Base-by-base conservation (phyloP, 2,113 vertebrate genomes). In the Psephotus haematonotus region DNA sequence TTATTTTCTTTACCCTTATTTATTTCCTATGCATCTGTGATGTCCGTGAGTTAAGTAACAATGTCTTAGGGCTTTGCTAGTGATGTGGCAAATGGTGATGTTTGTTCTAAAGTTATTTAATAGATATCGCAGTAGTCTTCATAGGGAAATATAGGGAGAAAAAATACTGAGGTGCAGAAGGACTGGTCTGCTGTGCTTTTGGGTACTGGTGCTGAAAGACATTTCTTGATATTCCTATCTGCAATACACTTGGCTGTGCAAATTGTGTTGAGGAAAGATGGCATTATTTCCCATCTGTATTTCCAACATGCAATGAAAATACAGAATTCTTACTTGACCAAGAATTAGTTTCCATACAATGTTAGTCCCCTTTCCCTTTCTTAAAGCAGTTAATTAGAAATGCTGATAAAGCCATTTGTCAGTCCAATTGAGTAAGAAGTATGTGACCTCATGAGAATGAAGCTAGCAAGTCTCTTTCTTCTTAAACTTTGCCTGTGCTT, bases 1-100 rank as follows among this genome's bases (percentile, higher is more conserved):
- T 91, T 9, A 57, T 94, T 95, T 92, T 81, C 82, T 86, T 94
- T 86, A 59, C 41, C 10, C 33, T 63, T 86, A 82, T 93, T 92
- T 91, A 78, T 83, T 95, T 93, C 29, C 52, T 69, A 22, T 72
- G 25, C 23, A 53, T 88, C 63, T 88, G 22, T 75, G 74, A 80
- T 50, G 71, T 76, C 86, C 60, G 0, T 44, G 71, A 90, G 37
- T 82, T 82, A 88, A 82, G 47, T 53, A 90, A 92, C 89, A 93
- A 75, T 39, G 33, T 90, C 43, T 79, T 64, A 89, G 41, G 53
- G 46, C 29, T 39, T 53, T 67, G n/a, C 16, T 70, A 16, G 15
- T 57, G 31, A 37, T 75, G 13, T 75, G n/a, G 77, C 59, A 90
- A 70, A 77, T 90, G 80, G 46, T 82, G 60, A 57, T 85, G n/a